These are phyloP conservation scores for Todus mexicanus DNA, from an alignment of 2,797 vertebrate genomes.

Conservation along the genomic window DNA sequence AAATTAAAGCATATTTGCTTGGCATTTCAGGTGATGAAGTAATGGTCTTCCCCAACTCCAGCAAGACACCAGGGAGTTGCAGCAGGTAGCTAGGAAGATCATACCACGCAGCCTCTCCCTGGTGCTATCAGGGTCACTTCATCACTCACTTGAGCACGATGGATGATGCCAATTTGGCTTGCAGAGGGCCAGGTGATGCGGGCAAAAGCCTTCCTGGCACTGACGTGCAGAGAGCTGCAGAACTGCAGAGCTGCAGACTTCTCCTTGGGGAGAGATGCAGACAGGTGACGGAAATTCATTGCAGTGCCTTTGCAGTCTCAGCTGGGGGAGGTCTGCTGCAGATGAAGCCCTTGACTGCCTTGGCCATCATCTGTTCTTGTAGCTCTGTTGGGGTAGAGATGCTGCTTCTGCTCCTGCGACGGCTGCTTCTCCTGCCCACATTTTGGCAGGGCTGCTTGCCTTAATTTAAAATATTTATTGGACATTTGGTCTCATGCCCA, in stretches of 20 bases:
- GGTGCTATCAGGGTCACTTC: not conserved
- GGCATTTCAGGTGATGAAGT: not conserved
- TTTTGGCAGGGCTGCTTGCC: not conserved
- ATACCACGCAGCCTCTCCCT: not conserved
- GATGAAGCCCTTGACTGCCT: not conserved
- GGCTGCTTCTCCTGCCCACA: not conserved
- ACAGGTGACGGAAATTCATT: not conserved
- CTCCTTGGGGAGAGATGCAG: not conserved
- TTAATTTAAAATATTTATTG: not conserved
- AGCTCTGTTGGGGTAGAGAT: not conserved
- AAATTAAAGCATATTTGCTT: slow-evolving; percentile 24
- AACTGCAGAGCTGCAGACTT: not conserved
- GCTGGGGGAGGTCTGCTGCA: not conserved
- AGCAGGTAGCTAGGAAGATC: not conserved
- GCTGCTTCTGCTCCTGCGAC: not conserved
- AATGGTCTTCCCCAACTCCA: not conserved
- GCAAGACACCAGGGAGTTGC: not conserved
- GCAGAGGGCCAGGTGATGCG: not conserved
- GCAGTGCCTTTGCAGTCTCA: not conserved
- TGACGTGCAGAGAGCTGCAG: not conserved
- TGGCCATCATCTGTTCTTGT: not conserved
- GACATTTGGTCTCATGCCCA: not conserved
- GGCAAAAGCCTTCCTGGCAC: not conserved
- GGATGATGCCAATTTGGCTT: rapidly evolving
- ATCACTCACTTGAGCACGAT: rapidly evolving